A percentile compares a stretch with the other conserved stretches of the same genome.
These are phyloP conservation scores for Sebastes iracundus DNA, from an alignment of 2,797 vertebrate genomes.

Conservation along the genomic window DNA sequence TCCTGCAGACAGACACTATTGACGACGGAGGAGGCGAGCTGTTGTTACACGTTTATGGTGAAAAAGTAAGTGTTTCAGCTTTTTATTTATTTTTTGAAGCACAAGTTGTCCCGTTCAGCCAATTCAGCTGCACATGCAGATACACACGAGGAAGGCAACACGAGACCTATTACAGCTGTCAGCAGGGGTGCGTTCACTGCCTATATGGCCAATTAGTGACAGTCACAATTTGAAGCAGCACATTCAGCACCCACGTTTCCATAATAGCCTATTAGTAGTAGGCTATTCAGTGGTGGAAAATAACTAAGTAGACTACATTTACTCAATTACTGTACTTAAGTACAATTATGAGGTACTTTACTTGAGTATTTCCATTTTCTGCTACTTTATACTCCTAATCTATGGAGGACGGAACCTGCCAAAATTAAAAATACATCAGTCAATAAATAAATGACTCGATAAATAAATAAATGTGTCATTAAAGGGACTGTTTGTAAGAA, in stretches of 20 bases:
- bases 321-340: too few species aligned
- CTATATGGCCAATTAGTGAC: background rate
- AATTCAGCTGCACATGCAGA: background rate
- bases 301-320: background rate
- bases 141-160: too few species aligned
- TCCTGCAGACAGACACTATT: background rate
- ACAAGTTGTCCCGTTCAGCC: background rate
- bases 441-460: too few species aligned
- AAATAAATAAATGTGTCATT: too few species aligned
- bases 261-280: background rate
- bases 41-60: rapidly evolving
- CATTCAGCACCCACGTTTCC: background rate
- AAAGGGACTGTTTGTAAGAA: too few species aligned
- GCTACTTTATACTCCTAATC: too few species aligned
- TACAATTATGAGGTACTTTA: too few species aligned
- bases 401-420: too few species aligned
- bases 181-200: background rate
- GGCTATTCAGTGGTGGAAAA: too few species aligned
- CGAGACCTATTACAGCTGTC: background rate
- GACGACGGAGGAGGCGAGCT: background rate
- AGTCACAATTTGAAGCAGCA: background rate
- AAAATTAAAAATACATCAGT: too few species aligned
- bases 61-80: background rate
- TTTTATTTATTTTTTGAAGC: background rate
- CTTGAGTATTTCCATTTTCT: too few species aligned